Evolutionary conservation across 2,888 invertebrate species (phyloP), one percentile per base, ranked within the genome.

Genomic region (Lamellibrachia satsuma): DNA sequence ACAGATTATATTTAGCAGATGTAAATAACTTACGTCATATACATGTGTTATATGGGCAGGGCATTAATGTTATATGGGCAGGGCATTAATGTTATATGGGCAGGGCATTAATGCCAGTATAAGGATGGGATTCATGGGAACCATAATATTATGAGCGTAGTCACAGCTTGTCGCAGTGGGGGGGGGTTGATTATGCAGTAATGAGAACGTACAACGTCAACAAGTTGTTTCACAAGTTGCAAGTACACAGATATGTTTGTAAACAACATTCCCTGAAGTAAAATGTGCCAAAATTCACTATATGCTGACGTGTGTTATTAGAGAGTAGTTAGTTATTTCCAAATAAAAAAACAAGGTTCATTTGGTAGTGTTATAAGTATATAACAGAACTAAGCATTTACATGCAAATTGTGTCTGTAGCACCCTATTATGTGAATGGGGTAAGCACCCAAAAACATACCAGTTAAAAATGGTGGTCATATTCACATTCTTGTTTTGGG

Each of bases 31-130:
- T 22, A 2, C 22, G 75, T 4, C 15, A 75, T 11, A 22, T 75
- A 75, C n/a, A 75, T 75, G 75, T n/a, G 75, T 75, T 75, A 22
- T 75, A 75, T 15, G 75, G 75, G 75, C 75, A 75, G 22, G 75
- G 75, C n/a, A 75, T 75, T 75, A 75, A 75, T 75, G n/a, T n/a
- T n/a, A n/a, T n/a, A n/a, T n/a, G n/a, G n/a, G n/a, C n/a, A n/a
- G n/a, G n/a, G n/a, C n/a, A n/a, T n/a, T n/a, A n/a, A n/a, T n/a
- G 75, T 75, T 75, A 22, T 75, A 75, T 15, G 75, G 75, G 75
- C 75, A 75, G 22, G 75, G 75, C n/a, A 75, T 75, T 75, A 75
- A 75, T 75, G n/a, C 75, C 75, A 75, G 75, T 75, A 15, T 75
- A 75, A 22, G 75, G 75, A 75, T 75, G 15, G 22, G 75, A 22